Base-by-base conservation (phyloP, 2,888 invertebrate genomes). In the Steinernema scapterisci region DNA sequence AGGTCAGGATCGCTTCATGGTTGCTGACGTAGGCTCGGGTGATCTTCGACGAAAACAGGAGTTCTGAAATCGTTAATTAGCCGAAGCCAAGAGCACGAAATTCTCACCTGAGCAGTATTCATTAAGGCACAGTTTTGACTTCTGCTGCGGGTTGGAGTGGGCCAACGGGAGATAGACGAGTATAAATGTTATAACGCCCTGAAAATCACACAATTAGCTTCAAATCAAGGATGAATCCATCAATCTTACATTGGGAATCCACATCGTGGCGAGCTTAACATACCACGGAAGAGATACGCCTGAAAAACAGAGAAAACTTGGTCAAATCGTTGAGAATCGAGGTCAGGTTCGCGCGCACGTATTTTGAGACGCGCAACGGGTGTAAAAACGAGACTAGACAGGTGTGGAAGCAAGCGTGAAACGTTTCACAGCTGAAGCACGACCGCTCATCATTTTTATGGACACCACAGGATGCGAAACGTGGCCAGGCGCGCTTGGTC, bases 281-380 rank as follows among this genome's bases (percentile, higher is more conserved):
- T 63, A 63, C 63, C 63, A 63, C 63, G 6, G 31, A 25, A 63
- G 63, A 27, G 63, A 63, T 63, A 16, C 63, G 27, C 63, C 63
- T 63, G 63, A 63, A 63, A 25, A 54, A 38, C 7, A 54, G 54
- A 19, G 51, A 51, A 6, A 19, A 51, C 19, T 48, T 38, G 38
- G 38, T 38, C 38, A 38, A 38, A n/a, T n/a, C n/a, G n/a, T n/a
- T n/a, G n/a, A n/a, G 38, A 38, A 38, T 38, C 5, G 5, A 38
- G 38, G 38, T 38, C 38, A 38, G 9, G 9, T 3, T 38, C 38
- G 9, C 38, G 38, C 38, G 38, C 38, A 9, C 38, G 3, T 9
- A 38, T 38, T 38, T 38, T 38, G 38, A 6, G 38, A 38, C 5
- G 9, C 38, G 38, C 9, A 9, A 38, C 3, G 5, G 9, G 38